Evolutionary conservation across 2,888 invertebrate genomes (phyloP).

Genomic region (Eustalomyia histrio): DNA sequence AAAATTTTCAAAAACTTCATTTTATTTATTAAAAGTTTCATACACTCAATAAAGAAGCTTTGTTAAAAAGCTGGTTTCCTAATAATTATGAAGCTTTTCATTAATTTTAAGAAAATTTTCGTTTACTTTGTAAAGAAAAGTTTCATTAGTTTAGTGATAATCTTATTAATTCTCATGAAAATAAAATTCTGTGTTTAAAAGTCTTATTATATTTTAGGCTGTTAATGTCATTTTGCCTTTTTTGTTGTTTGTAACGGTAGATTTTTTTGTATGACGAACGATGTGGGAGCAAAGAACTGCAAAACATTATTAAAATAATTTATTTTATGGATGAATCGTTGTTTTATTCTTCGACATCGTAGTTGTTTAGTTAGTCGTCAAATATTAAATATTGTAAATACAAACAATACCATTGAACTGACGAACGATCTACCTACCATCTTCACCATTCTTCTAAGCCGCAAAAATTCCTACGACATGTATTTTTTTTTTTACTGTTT

Average conservation of each 20-base stretch:
- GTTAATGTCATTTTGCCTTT: slow-evolving; percentile 7
- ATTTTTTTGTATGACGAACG: slow-evolving; percentile 37
- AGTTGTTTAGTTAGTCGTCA: slow-evolving; percentile 20
- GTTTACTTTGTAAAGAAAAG: too few relatives aligned
- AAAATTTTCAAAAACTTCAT: too few relatives aligned
- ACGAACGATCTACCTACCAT: not conserved
- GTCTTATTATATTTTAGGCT: not conserved
- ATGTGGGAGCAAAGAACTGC: slow-evolving; percentile 59
- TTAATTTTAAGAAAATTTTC: too few relatives aligned
- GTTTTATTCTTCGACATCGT: slow-evolving; percentile 29
- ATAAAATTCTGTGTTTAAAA: slow-evolving; percentile 6
- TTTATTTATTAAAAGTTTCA: too few relatives aligned
- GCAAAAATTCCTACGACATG: slow-evolving; percentile 22
- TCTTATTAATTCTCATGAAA: too few relatives aligned
- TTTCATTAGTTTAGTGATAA: too few relatives aligned
- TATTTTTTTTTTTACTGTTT: not conserved
- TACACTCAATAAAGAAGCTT: too few relatives aligned
- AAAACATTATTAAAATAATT: slow-evolving; percentile 7
- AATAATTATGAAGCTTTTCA: too few relatives aligned
- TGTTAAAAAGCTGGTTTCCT: too few relatives aligned
- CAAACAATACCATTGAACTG: slow-evolving; percentile 28
- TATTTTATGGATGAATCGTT: slow-evolving; percentile 7
- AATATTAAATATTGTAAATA: slow-evolving; percentile 27
- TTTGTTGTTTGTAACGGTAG: slow-evolving; percentile 63
- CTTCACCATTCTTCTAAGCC: slow-evolving; percentile 14